Evolutionary conservation across 2,113 vertebrate species (phyloP).

Genomic region (Phalacrocorax brasilianus): DNA sequence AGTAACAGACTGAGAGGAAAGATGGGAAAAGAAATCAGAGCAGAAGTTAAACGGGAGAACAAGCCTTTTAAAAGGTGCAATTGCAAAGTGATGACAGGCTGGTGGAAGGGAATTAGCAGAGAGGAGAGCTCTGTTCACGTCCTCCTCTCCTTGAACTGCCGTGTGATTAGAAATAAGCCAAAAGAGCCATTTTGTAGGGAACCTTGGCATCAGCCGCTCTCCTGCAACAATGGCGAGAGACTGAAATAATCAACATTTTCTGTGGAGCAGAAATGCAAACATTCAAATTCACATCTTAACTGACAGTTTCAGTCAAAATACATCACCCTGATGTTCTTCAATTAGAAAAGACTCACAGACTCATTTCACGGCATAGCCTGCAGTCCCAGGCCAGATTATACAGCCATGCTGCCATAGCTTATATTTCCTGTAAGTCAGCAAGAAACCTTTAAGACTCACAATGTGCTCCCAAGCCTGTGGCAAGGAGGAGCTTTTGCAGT

Average conservation of each 20-base stretch:
- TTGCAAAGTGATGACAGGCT: conserved; percentile 47
- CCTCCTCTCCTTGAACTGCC: neutral
- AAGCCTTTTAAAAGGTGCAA: conserved; percentile 23
- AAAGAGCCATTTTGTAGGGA: conserved; percentile 24
- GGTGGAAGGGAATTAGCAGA: conserved; percentile 32
- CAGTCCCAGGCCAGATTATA: neutral
- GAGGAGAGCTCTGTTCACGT: conserved; percentile 1
- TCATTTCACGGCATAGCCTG: neutral
- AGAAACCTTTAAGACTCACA: neutral
- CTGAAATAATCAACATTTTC: conserved; percentile 58
- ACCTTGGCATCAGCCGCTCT: neutral
- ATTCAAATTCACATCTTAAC: neutral
- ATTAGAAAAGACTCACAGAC: conserved; percentile 19
- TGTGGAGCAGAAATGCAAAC: neutral
- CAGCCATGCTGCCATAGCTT: neutral
- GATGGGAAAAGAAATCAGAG: conserved; percentile 18
- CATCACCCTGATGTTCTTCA: neutral
- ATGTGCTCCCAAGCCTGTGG: neutral
- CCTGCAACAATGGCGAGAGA: conserved; percentile 8
- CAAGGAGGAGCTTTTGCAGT: neutral
- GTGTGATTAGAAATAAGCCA: conserved; percentile 12
- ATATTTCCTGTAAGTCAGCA: neutral
- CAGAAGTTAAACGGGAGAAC: conserved; percentile 3
- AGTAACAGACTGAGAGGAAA: conserved; percentile 7
- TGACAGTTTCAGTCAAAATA: conserved; percentile 63